phyloP scores from a whole-genome alignment of 92 coral and sea anemone genomes.

The Montipora capitata region DNA sequence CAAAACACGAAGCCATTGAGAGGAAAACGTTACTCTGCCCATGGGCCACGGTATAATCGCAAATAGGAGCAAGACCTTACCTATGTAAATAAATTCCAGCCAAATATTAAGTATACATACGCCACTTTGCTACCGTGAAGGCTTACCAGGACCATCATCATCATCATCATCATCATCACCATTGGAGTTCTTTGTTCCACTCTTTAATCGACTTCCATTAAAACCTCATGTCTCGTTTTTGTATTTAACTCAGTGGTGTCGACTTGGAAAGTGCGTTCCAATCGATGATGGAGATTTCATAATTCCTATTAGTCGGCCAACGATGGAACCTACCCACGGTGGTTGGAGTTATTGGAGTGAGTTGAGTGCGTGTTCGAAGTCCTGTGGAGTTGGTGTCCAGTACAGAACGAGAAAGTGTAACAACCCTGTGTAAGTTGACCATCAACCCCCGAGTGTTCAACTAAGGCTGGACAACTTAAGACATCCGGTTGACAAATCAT shows the following conservation, averaged over 20 bases:
- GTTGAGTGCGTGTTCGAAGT: slow-evolving; percentile 78
- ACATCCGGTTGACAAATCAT: neutral
- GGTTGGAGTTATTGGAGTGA: slow-evolving; percentile 90
- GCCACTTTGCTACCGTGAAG: too few species aligned
- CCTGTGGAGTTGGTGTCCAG: slow-evolving; percentile 91
- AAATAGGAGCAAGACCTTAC: too few species aligned
- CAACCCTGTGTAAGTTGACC: slow-evolving; percentile 78
- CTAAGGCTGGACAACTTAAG: too few species aligned
- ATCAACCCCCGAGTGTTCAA: too few species aligned
- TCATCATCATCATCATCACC: slow-evolving; percentile 25
- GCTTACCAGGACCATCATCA: neutral
- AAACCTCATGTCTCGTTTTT: neutral
- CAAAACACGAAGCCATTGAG: too few species aligned
- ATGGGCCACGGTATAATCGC: too few species aligned
- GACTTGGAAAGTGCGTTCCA: slow-evolving; percentile 84
- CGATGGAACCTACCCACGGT: slow-evolving; percentile 84
- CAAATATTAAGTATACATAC: too few species aligned
- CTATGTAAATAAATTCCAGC: too few species aligned
- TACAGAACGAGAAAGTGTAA: slow-evolving; percentile 79
- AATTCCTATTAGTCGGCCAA: slow-evolving; percentile 79
- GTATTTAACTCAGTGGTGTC: slow-evolving; percentile 85
- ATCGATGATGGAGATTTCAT: slow-evolving; percentile 47
- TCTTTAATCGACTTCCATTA: neutral
- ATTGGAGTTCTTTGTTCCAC: neutral
- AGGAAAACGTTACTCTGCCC: too few species aligned